Evolutionary conservation across 2,888 invertebrate genomes (phyloP).

Genomic region (Hypselothyrea guttata): DNA sequence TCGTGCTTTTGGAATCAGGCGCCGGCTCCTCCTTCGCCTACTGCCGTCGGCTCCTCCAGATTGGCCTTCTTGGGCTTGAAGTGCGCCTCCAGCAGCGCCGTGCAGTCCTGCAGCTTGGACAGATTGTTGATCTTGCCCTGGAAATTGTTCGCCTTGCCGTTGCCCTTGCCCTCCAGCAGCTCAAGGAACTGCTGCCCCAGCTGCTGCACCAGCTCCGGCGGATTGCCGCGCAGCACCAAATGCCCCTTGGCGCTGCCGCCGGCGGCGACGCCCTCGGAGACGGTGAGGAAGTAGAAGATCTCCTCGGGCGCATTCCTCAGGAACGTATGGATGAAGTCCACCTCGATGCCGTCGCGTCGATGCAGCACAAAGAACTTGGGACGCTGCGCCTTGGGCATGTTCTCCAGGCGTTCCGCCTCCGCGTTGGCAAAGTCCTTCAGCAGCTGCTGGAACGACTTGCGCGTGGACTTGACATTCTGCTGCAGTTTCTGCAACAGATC

Average conservation of each 20-base stretch:
- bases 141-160: conserved; percentile 87
- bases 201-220: conserved; percentile 72
- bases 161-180: conserved; percentile 89
- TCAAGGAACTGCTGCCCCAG: conserved; percentile 85
- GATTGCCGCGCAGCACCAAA: conserved; percentile 83
- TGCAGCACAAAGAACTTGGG: conserved; percentile 85
- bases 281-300: conserved; percentile 87
- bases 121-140: conserved; percentile 90
- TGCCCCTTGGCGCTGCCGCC: conserved; percentile 84
- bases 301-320: conserved; percentile 85
- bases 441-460: conserved; percentile 86
- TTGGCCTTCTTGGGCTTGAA: conserved; percentile 81
- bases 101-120: conserved; percentile 86
- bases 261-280: conserved; percentile 84
- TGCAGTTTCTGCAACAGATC: conserved; percentile 89
- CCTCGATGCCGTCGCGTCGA: conserved; percentile 88
- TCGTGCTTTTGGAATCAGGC: too few species aligned
- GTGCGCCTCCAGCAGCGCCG: conserved; percentile 84
- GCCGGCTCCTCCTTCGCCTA: conserved; percentile 8
- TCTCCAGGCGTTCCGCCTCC: conserved; percentile 86
- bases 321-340: conserved; percentile 88
- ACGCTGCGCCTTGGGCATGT: conserved; percentile 83
- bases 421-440: conserved; percentile 87
- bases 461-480: conserved; percentile 85
- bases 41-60: conserved; percentile 16